Evolutionary conservation across 2,113 vertebrate species (phyloP).

Genomic region (Anthoscopus minutus): DNA sequence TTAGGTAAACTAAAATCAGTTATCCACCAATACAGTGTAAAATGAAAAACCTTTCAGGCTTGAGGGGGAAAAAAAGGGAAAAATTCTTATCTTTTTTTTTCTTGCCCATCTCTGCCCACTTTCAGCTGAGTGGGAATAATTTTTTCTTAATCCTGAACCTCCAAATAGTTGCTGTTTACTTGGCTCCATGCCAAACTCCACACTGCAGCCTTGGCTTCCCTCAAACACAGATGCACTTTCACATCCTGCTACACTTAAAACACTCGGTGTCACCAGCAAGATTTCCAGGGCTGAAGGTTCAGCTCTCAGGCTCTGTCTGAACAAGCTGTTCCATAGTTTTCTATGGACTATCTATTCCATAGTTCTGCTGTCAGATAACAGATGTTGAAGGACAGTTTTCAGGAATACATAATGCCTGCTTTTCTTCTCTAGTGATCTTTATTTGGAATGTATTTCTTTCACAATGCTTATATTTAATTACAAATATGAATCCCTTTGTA

Average conservation of each 20-base stretch:
- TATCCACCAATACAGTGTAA: neutral
- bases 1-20: neutral
- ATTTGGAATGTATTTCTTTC: neutral
- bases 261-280: neutral
- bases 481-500: neutral
- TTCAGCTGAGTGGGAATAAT: neutral
- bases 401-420: neutral
- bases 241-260: neutral
- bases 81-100: neutral
- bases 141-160: neutral
- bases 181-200: neutral
- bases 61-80: accelerated
- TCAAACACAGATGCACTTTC: too few species aligned
- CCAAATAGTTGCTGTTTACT: neutral
- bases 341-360: neutral
- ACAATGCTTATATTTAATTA: neutral
- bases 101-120: neutral
- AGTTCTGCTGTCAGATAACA: neutral
- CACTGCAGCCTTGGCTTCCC: neutral
- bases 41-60: neutral
- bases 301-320: neutral
- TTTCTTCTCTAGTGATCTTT: neutral
- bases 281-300: neutral
- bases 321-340: neutral
- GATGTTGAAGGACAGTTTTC: neutral